Percentiles rank a stretch among this genome's conserved stretches.
phyloP scores from a whole-genome alignment of 1,140 invertebrate genomes.

The Antheraea mylitta region DNA sequence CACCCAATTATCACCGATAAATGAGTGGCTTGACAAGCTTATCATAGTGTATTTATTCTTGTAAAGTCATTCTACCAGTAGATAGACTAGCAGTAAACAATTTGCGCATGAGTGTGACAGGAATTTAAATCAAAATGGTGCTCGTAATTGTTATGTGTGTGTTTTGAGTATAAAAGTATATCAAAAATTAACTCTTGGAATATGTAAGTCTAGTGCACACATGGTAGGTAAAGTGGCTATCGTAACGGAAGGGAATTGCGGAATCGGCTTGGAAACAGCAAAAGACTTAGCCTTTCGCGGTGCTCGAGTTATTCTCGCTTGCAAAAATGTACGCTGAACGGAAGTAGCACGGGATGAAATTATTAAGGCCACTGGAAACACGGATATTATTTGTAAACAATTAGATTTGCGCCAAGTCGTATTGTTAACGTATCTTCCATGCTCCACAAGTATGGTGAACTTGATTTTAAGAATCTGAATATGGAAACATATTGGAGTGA shows the following conservation, averaged over 20 bases:
- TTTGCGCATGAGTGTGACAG: background rate
- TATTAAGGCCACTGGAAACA: slow-evolving; percentile 71
- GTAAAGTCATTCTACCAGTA: slow-evolving; percentile 6
- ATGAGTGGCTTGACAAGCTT: slow-evolving; percentile 15
- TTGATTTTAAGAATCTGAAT: slow-evolving; percentile 90
- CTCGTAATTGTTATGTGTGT: slow-evolving; percentile 33
- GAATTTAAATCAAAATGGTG: slow-evolving; percentile 33
- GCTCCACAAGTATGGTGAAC: slow-evolving; percentile 85
- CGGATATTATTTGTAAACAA: slow-evolving; percentile 80
- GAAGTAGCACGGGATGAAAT: slow-evolving; percentile 83
- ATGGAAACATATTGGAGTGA: slow-evolving; percentile 83
- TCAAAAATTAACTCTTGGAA: slow-evolving; percentile 60
- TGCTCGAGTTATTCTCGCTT: slow-evolving; percentile 89
- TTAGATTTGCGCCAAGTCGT: slow-evolving; percentile 86
- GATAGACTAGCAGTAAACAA: background rate
- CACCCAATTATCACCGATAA: slow-evolving; percentile 16
- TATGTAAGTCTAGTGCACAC: slow-evolving; percentile 69
- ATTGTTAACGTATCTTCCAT: slow-evolving; percentile 92
- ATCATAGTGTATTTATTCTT: slow-evolving; percentile 13
- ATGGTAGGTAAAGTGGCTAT: slow-evolving; percentile 81
- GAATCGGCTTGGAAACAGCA: slow-evolving; percentile 88
- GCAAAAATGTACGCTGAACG: slow-evolving; percentile 83
- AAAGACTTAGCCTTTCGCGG: slow-evolving; percentile 90
- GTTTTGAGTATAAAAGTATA: slow-evolving; percentile 47
- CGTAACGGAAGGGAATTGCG: slow-evolving; percentile 89